These are phyloP conservation scores for Capreolus pygargus DNA, from an alignment of 2,113 vertebrate genomes.

Conservation along the genomic window DNA sequence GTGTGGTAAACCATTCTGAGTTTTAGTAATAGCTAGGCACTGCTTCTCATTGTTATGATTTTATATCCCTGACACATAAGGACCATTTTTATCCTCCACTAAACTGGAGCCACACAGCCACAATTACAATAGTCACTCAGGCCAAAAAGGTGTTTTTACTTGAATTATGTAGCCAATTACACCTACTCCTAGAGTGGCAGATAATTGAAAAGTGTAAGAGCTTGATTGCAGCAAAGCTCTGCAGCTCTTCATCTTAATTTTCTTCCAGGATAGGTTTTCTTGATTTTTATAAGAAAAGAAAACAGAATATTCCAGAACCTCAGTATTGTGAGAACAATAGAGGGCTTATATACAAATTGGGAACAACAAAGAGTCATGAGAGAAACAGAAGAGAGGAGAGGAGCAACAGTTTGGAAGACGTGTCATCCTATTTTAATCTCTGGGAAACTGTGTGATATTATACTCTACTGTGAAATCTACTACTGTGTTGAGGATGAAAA, in stretches of 20 bases:
- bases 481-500: neutral
- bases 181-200: neutral
- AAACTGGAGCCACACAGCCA: neutral
- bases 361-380: neutral
- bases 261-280: neutral
- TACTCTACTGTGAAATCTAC: slow-evolving; percentile 9
- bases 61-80: neutral
- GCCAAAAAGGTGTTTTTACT: slow-evolving; percentile 25
- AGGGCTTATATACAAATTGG: neutral
- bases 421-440: neutral
- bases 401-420: neutral
- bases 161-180: slow-evolving; percentile 50
- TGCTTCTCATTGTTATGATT: neutral
- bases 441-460: neutral
- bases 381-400: neutral
- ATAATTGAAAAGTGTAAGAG: slow-evolving; percentile 16
- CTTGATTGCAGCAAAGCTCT: neutral
- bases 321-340: neutral
- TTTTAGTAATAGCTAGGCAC: neutral
- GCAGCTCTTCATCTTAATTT: slow-evolving; percentile 40
- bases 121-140: slow-evolving; percentile 23
- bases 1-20: neutral
- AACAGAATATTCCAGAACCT: neutral
- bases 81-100: neutral
- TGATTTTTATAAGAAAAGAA: slow-evolving; percentile 35